Conservation (phyloP, 2,113 vertebrate species). For the Dromiciops gliroides region DNA sequence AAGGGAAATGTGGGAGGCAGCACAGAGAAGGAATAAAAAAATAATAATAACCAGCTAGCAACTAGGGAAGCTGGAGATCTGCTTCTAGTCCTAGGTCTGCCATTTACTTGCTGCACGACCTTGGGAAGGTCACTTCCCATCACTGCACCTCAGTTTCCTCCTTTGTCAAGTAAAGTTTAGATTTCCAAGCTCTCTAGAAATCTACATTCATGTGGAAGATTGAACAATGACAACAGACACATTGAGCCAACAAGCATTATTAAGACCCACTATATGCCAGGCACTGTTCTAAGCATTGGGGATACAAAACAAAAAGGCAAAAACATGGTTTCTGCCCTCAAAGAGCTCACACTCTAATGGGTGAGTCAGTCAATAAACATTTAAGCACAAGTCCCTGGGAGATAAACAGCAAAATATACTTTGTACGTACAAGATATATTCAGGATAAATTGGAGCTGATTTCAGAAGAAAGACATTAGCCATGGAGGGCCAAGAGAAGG, state of each 20-base stretch:
- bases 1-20: background rate
- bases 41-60: background rate
- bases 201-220: background rate
- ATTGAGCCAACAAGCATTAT: background rate
- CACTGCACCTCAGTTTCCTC: background rate
- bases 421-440: background rate
- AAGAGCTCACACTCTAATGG: background rate
- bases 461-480: background rate
- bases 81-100: background rate
- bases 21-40: background rate
- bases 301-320: background rate
- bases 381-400: background rate
- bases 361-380: background rate
- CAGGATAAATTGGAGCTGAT: background rate
- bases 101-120: background rate
- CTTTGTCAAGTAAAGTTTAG: background rate
- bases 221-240: background rate
- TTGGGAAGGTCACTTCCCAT: background rate
- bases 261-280: background rate
- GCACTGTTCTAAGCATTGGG: background rate
- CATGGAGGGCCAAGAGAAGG: background rate
- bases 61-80: background rate
- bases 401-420: background rate
- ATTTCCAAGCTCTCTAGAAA: background rate
- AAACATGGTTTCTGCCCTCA: background rate